Evolutionary conservation across 2,113 vertebrate genomes (phyloP).

Genomic region (Ahaetulla prasina): DNA sequence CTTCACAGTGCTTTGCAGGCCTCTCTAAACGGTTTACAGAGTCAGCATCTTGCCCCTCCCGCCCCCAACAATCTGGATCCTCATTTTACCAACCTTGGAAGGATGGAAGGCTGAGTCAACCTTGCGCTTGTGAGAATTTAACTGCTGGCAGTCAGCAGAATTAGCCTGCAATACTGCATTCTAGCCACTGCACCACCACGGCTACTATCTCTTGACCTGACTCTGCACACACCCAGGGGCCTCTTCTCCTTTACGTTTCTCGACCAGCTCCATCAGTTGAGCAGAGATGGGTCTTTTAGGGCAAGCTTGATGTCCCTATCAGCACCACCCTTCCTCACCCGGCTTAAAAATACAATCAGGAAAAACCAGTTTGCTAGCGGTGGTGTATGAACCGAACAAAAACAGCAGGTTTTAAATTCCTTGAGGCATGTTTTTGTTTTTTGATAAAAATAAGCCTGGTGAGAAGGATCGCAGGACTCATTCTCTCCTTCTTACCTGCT

Average conservation of each 20-base stretch:
- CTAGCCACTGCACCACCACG: neutral
- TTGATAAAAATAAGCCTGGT: conserved; percentile 16
- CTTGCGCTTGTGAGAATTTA: neutral
- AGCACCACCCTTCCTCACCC: neutral
- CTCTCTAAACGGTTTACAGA: too few relatives aligned
- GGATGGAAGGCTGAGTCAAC: neutral
- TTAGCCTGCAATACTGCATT: neutral
- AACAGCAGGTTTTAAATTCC: conserved; percentile 38
- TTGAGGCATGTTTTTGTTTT: conserved; percentile 44
- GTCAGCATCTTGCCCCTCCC: too few relatives aligned
- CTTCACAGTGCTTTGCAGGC: too few relatives aligned
- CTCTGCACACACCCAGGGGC: neutral
- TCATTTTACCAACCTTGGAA: too few relatives aligned
- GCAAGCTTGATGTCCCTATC: neutral
- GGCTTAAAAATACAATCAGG: conserved; percentile 30
- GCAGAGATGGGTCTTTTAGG: neutral
- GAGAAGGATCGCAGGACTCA: conserved; percentile 11
- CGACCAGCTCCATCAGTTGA: neutral
- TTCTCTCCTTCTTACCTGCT: neutral
- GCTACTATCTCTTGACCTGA: neutral
- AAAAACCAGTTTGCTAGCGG: conserved; percentile 53
- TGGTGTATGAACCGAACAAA: conserved; percentile 42
- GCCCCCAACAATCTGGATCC: too few relatives aligned
- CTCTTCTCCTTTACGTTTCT: neutral
- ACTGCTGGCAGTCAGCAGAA: neutral